A percentile compares a stretch with the other conserved stretches of the same genome.
Evolutionary conservation across 2,797 vertebrate genomes (phyloP).

Genomic region (Euthynnus affinis): DNA sequence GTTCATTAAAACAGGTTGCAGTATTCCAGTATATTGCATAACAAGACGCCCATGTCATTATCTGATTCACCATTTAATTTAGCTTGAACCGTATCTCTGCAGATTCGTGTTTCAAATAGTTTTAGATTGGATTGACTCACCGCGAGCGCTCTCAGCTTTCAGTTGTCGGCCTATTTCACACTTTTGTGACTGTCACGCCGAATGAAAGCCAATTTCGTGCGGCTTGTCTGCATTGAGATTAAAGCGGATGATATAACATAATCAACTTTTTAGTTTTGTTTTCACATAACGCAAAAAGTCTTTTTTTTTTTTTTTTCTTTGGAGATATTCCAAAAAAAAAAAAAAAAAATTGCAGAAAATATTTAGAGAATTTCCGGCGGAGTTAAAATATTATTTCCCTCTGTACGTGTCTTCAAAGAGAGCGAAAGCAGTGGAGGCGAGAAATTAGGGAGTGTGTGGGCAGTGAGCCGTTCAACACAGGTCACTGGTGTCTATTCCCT

Average conservation of each 20-base stretch:
- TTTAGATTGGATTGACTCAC: constrained; percentile 16
- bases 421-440: constrained; percentile 16
- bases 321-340: constrained; percentile 4
- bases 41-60: neutral
- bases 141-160: constrained; percentile 5
- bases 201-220: constrained; percentile 39
- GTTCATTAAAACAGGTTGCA: constrained; percentile 1
- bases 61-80: constrained; percentile 17
- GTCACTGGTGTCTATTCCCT: constrained; percentile 62
- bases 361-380: neutral
- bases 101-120: constrained; percentile 1
- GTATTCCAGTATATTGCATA: constrained; percentile 13
- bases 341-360: neutral
- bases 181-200: constrained; percentile 20
- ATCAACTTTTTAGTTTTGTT: constrained; percentile 53
- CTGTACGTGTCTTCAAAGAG: neutral
- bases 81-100: constrained; percentile 11
- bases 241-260: constrained; percentile 26
- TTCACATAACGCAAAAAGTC: constrained; percentile 30
- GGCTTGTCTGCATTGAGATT: constrained; percentile 35
- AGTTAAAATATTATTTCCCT: constrained; percentile 11
- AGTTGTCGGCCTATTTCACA: constrained; percentile 48
- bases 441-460: constrained; percentile 49
- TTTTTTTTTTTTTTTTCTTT: constrained; percentile 29
- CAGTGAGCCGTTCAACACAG: constrained; percentile 56